Conservation (phyloP, 2,888 invertebrate genomes). For the Halocaridina rubra region DNA sequence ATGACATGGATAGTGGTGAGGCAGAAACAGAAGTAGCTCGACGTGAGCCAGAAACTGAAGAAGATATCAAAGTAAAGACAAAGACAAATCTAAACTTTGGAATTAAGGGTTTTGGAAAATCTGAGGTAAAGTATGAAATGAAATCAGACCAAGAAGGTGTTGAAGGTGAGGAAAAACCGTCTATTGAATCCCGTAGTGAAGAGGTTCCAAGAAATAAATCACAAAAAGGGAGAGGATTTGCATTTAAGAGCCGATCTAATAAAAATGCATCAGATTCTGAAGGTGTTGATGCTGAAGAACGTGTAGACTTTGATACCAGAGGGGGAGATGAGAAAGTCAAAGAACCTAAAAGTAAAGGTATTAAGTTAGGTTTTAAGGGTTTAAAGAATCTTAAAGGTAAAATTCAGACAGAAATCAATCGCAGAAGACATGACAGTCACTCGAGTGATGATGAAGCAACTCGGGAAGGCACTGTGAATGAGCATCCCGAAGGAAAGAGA, state of each 20-base stretch:
- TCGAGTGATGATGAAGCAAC: constrained; percentile 54
- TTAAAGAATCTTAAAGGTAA: constrained; percentile 58
- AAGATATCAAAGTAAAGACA: constrained; percentile 39
- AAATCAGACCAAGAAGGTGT: constrained; percentile 54
- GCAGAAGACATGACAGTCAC: constrained; percentile 55
- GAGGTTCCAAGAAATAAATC: constrained; percentile 13
- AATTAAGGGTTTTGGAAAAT: constrained; percentile 32
- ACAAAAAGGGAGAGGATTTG: constrained; percentile 40
- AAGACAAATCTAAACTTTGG: constrained; percentile 43
- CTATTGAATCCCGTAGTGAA: constrained; percentile 36
- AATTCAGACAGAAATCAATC: constrained; percentile 53
- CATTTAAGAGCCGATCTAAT: constrained; percentile 35
- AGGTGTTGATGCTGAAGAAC: constrained; percentile 43
- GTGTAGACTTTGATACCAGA: constrained; percentile 47
- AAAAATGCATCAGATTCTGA: constrained; percentile 53
- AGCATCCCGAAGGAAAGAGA: constrained; percentile 29
- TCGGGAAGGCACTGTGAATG: constrained; percentile 27
- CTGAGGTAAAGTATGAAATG: constrained; percentile 42
- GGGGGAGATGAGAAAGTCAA: constrained; percentile 46
- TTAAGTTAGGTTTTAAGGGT: constrained; percentile 54
- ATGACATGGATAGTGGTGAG: constrained; percentile 37
- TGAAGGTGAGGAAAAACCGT: constrained; percentile 42
- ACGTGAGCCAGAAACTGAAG: constrained; percentile 15
- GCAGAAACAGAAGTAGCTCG: constrained; percentile 16
- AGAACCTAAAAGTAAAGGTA: constrained; percentile 53